These are phyloP conservation scores for Argynnis bischoffii DNA, from an alignment of 2,888 invertebrate genomes.

Conservation along the genomic window DNA sequence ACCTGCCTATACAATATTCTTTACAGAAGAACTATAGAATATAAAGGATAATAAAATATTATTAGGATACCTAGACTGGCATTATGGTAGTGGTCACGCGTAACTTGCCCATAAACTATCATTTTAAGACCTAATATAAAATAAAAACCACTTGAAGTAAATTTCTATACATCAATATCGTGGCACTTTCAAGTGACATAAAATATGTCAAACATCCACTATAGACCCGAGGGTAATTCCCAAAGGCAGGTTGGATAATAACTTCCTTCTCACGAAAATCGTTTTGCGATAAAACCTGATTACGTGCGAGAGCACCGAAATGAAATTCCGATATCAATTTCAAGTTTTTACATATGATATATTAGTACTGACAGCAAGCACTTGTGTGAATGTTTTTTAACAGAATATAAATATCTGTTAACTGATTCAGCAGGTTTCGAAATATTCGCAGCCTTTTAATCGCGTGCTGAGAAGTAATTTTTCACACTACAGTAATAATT, in stretches of 20 bases:
- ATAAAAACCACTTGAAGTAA: too few relatives aligned
- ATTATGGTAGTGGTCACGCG: not conserved
- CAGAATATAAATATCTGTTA: not conserved
- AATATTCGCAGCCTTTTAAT: not conserved
- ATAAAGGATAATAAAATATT: not conserved
- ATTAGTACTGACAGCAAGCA: not conserved
- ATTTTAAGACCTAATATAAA: not conserved
- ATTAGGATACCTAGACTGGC: not conserved
- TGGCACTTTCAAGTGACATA: not conserved
- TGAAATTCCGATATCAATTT: slow-evolving; percentile 43
- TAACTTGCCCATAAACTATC: not conserved
- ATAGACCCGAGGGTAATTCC: slow-evolving; percentile 50
- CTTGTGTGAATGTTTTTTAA: not conserved
- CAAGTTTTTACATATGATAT: slow-evolving; percentile 35
- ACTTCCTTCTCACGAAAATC: slow-evolving; percentile 44
- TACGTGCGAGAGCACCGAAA: slow-evolving; percentile 44
- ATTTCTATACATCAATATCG: slow-evolving; percentile 8
- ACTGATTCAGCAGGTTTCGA: not conserved
- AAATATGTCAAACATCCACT: slow-evolving; percentile 7
- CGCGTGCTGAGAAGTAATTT: slow-evolving; percentile 9
- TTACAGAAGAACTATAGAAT: too few relatives aligned
- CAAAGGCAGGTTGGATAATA: slow-evolving; percentile 54
- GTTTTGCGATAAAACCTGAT: slow-evolving; percentile 47
- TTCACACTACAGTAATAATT: slow-evolving; percentile 1
- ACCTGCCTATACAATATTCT: too few relatives aligned